A percentile compares a stretch with the other conserved stretches of the same genome.
These are phyloP conservation scores for Ammospiza maritima DNA, from an alignment of 2,797 vertebrate genomes.

Conservation along the genomic window DNA sequence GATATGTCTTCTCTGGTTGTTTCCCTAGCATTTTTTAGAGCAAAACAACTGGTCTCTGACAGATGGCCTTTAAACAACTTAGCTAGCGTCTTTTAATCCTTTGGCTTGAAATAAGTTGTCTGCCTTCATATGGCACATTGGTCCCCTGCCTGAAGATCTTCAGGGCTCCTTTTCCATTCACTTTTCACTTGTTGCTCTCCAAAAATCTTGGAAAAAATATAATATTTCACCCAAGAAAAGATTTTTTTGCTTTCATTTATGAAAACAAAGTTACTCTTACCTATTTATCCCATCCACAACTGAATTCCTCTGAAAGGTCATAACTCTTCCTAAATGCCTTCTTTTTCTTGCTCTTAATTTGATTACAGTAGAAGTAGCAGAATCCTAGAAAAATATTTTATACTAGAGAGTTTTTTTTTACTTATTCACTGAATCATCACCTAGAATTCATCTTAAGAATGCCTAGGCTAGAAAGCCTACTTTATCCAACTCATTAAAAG, in stretches of 20 bases:
- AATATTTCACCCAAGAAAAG: rapidly evolving
- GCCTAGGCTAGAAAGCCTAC: constrained; percentile 7
- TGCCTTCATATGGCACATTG: neutral
- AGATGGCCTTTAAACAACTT: neutral
- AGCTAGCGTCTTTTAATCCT: neutral
- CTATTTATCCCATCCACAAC: neutral
- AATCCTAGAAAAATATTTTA: neutral
- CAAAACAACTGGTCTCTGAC: neutral
- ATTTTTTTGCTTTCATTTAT: neutral
- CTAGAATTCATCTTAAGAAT: neutral
- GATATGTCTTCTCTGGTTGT: neutral
- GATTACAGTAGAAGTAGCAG: neutral
- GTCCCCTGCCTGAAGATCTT: neutral
- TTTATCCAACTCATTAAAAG: constrained; percentile 61
- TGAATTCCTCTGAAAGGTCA: neutral
- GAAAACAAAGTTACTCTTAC: neutral
- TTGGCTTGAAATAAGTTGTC: neutral
- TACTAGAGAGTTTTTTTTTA: neutral
- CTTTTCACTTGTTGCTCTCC: neutral
- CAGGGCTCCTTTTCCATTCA: neutral
- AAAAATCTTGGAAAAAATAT: neutral
- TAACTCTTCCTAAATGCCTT: neutral
- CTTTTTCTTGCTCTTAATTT: neutral
- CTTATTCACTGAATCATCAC: neutral
- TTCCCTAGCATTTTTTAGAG: neutral